phyloP scores from a whole-genome alignment of 2,888 invertebrate genomes.

The Drosophila birchii region DNA sequence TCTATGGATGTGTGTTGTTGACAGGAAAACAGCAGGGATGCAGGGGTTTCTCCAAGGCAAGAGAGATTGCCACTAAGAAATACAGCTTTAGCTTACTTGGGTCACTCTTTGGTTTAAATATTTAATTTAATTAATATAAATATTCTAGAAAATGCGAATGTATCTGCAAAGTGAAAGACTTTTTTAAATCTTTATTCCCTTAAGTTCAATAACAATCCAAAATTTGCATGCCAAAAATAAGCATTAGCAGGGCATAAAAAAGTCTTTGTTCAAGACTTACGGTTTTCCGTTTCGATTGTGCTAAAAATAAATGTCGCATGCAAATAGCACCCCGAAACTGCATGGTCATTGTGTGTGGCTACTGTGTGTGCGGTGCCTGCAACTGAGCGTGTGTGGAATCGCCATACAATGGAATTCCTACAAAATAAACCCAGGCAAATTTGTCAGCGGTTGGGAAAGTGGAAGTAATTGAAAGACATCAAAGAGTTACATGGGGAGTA shows the following conservation, averaged over 20 bases:
- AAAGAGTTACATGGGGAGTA: constrained; percentile 50
- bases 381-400: constrained; percentile 28
- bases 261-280: constrained; percentile 30
- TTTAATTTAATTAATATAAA: too few species aligned
- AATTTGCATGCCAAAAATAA: background rate
- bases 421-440: constrained; percentile 18
- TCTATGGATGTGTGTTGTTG: constrained; percentile 11
- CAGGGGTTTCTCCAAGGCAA: background rate
- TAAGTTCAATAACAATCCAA: background rate
- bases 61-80: background rate
- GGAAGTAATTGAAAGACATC: constrained; percentile 30
- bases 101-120: background rate
- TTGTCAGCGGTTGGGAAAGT: constrained; percentile 26
- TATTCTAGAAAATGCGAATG: background rate
- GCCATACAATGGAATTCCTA: constrained; percentile 27
- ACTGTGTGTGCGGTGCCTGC: constrained; percentile 13
- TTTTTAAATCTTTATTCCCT: background rate
- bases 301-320: constrained; percentile 57
- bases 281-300: constrained; percentile 11
- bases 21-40: background rate
- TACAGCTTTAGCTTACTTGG: background rate
- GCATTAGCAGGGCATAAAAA: constrained; percentile 10
- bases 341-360: constrained; percentile 28
- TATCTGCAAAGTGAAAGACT: background rate
- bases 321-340: constrained; percentile 43